phyloP scores from a whole-genome alignment of 1,140 invertebrate genomes.

The Drosophila kikkawai region DNA sequence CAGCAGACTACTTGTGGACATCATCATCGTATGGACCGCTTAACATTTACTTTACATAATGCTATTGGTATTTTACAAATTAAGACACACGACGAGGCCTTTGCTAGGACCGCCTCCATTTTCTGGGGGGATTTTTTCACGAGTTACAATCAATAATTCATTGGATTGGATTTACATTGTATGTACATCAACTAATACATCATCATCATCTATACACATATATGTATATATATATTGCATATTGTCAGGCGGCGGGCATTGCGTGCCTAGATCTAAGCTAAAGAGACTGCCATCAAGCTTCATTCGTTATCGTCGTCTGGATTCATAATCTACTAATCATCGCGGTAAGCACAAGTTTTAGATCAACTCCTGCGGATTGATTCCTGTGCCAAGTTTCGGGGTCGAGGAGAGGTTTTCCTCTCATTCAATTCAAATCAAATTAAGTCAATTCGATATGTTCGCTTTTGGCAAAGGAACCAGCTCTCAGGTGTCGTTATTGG shows the following conservation, averaged over 20 bases:
- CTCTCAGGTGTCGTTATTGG: slow-evolving; percentile 74
- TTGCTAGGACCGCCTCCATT: slow-evolving; percentile 10
- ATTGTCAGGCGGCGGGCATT: slow-evolving; percentile 45
- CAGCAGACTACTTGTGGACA: slow-evolving; percentile 28
- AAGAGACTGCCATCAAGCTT: slow-evolving; percentile 55
- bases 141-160: slow-evolving; percentile 45
- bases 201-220: slow-evolving; percentile 40
- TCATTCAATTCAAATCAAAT: slow-evolving; percentile 21
- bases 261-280: slow-evolving; percentile 57
- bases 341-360: slow-evolving; percentile 74
- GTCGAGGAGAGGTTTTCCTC: slow-evolving; percentile 1
- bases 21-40: slow-evolving; percentile 29
- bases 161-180: slow-evolving; percentile 48
- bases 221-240: slow-evolving; percentile 63
- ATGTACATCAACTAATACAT: slow-evolving; percentile 66
- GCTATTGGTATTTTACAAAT: slow-evolving; percentile 39
- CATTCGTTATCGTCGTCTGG: slow-evolving; percentile 34
- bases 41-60: slow-evolving; percentile 48
- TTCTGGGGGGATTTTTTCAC: slow-evolving; percentile 44
- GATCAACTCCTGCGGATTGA: slow-evolving; percentile 47
- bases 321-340: slow-evolving; percentile 22
- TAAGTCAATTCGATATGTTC: slow-evolving; percentile 12
- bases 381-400: slow-evolving; percentile 67
- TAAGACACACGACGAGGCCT: slow-evolving; percentile 28
- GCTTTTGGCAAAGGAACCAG: slow-evolving; percentile 65